Conservation (phyloP, 2,888 invertebrate genomes). For the Drosophila paranaensis region DNA sequence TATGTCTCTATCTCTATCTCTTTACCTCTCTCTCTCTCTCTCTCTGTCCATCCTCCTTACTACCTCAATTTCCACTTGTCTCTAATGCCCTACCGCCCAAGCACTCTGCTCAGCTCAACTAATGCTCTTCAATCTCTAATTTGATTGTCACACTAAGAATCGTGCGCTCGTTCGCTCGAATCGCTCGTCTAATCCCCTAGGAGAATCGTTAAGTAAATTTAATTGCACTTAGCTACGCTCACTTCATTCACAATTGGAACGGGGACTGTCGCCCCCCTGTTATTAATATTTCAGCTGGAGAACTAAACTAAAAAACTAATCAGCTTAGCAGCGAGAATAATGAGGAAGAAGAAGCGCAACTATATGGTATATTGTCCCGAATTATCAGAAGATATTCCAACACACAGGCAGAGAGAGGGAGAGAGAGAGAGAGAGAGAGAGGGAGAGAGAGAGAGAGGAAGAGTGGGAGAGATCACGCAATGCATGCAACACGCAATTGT, state of each 20-base stretch:
- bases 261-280: neutral
- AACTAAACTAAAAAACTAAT: slow-evolving; percentile 41
- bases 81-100: neutral
- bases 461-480: slow-evolving; percentile 22
- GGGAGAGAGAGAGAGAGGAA: neutral
- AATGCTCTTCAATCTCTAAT: neutral
- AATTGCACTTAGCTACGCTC: slow-evolving; percentile 25
- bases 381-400: slow-evolving; percentile 9
- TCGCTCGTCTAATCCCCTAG: slow-evolving; percentile 16
- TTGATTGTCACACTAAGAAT: slow-evolving; percentile 37
- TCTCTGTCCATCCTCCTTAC: too few relatives aligned
- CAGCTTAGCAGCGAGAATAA: slow-evolving; percentile 60
- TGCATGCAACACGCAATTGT: slow-evolving; percentile 66
- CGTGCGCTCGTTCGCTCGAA: slow-evolving; percentile 17
- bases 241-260: slow-evolving; percentile 25
- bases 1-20: too few relatives aligned
- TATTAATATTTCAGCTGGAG: slow-evolving; percentile 60
- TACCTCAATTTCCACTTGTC: slow-evolving; percentile 16
- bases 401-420: neutral
- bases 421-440: neutral
- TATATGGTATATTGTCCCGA: slow-evolving; percentile 8
- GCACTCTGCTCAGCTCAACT: neutral
- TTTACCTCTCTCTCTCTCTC: too few relatives aligned
- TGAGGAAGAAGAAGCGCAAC: neutral
- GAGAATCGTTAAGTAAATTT: slow-evolving; percentile 18